Evolutionary conservation across 1,140 invertebrate genomes (phyloP).

Genomic region (Ephestia elutella): DNA sequence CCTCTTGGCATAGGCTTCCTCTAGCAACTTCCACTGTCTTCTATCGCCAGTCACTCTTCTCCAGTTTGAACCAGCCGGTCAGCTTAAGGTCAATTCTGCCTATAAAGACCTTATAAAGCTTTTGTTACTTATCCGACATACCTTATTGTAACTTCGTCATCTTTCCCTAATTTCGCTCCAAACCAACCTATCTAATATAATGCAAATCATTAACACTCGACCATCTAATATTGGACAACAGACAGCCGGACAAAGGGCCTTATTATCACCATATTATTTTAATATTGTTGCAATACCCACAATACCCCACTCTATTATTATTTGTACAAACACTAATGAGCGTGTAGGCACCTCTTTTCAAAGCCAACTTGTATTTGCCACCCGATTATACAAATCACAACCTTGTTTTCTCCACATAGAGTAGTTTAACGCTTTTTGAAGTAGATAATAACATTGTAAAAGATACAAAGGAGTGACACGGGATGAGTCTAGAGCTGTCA

Average conservation of each 20-base stretch:
- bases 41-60: no score
- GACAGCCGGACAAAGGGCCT: conserved; percentile 35
- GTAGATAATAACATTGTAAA: conserved; percentile 6
- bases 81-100: no score
- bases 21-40: no score
- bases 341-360: conserved; percentile 47
- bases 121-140: no score
- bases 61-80: no score
- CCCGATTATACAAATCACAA: conserved; percentile 11
- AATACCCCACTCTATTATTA: conserved; percentile 41
- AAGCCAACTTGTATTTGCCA: conserved; percentile 19
- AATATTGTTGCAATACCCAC: conserved; percentile 45
- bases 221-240: conserved; percentile 1
- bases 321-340: conserved; percentile 48
- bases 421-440: conserved; percentile 1
- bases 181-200: background rate
- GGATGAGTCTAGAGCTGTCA: conserved; percentile 42
- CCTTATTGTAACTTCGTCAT: no score
- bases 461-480: conserved; percentile 46
- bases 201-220: background rate
- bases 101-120: no score
- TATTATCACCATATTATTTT: conserved; percentile 59
- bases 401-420: conserved; percentile 17
- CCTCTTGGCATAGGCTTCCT: no score
- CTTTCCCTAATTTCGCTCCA: background rate